Evolutionary conservation across 2,113 vertebrate species (phyloP).

Genomic region (Oreochromis niloticus): DNA sequence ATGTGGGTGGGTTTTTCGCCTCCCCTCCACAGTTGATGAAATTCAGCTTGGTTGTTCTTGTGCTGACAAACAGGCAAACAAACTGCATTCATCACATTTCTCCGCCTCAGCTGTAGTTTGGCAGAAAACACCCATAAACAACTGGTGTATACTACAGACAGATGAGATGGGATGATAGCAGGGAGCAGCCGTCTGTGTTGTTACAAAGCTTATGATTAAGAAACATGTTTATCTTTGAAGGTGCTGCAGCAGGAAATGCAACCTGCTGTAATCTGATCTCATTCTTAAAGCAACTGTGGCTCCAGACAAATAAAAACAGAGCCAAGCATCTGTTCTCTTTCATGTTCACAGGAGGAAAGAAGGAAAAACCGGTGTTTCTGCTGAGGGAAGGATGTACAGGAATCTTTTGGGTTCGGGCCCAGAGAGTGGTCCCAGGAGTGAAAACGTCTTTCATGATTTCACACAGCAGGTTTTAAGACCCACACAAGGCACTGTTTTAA

Average conservation of each 20-base stretch:
- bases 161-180: neutral
- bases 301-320: neutral
- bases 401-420: neutral
- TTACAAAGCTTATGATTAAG: conserved; percentile 1
- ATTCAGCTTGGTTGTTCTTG: neutral
- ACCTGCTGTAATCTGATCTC: neutral
- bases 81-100: neutral
- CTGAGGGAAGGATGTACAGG: neutral
- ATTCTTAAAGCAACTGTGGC: neutral
- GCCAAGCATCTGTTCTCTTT: neutral
- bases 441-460: neutral
- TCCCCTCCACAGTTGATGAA: neutral
- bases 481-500: neutral
- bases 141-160: neutral
- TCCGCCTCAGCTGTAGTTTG: neutral
- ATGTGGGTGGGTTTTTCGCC: neutral
- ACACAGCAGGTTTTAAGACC: neutral
- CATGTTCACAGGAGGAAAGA: neutral
- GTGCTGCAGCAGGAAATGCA: neutral
- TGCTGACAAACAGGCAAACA: neutral
- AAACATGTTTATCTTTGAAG: conserved; percentile 5
- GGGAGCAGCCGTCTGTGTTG: neutral
- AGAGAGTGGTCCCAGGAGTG: neutral
- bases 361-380: neutral
- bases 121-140: neutral